Percentiles rank a stretch among this genome's conserved stretches.
Conservation (phyloP, 1,140 invertebrate species). For the Triops cancriformis region DNA sequence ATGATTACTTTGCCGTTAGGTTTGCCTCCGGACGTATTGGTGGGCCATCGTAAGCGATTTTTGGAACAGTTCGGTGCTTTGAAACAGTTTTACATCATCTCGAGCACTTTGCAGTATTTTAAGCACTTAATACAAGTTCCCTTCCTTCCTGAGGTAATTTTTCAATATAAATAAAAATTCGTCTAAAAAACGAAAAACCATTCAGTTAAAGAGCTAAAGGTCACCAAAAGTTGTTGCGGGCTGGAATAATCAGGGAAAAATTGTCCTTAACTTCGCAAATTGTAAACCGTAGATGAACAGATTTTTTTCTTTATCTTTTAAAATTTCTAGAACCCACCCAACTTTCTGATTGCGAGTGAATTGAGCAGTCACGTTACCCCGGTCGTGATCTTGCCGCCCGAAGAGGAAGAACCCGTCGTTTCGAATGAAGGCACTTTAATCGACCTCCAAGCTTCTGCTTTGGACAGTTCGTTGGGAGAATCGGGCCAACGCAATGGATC, state of each 20-base stretch:
- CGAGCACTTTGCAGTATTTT: conserved; percentile 93
- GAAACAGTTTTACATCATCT: conserved; percentile 86
- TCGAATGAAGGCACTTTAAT: conserved; percentile 31
- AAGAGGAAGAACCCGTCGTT: conserved; percentile 47
- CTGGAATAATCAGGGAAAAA: no score
- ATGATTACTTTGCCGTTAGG: conserved; percentile 44
- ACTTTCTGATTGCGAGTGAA: conserved; percentile 88
- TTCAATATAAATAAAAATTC: not conserved
- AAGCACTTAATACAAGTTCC: conserved; percentile 91
- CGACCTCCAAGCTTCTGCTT: conserved; percentile 32
- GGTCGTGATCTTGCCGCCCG: conserved; percentile 76
- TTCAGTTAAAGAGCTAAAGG: no score
- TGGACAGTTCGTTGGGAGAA: conserved; percentile 43
- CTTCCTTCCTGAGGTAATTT: conserved; percentile 69
- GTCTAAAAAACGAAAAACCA: not conserved
- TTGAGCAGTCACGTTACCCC: conserved; percentile 87
- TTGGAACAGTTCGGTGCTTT: conserved; percentile 78
- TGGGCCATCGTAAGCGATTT: conserved; percentile 86
- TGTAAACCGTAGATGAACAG: no score
- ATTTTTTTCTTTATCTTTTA: no score
- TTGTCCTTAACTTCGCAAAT: no score
- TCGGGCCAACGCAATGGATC: conserved; percentile 45
- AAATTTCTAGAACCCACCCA: conserved; percentile 79
- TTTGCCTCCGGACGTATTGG: conserved; percentile 78
- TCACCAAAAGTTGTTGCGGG: no score